Conservation (phyloP, 2,888 invertebrate genomes). For the Graphium colonna region DNA sequence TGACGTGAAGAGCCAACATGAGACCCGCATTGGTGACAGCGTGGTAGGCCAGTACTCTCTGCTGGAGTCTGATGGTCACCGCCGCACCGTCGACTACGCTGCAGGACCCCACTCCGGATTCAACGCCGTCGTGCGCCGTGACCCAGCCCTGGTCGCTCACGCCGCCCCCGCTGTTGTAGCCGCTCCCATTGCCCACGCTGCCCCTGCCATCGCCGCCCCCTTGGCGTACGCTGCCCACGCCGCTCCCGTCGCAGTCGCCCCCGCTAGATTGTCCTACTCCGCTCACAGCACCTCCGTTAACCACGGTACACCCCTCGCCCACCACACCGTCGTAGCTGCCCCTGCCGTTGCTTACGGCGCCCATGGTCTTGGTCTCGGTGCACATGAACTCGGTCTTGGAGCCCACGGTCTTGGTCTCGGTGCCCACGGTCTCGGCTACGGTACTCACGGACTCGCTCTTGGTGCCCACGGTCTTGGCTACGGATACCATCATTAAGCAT, state of each 20-base stretch:
- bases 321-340: constrained; percentile 35
- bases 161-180: constrained; percentile 36
- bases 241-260: constrained; percentile 34
- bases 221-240: constrained; percentile 32
- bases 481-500: constrained; percentile 21
- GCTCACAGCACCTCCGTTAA: constrained; percentile 39
- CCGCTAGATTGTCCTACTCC: constrained; percentile 31
- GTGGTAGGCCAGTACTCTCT: constrained; percentile 75
- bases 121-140: constrained; percentile 78
- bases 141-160: constrained; percentile 52
- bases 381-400: no score
- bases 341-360: constrained; percentile 36
- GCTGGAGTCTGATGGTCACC: no score
- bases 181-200: constrained; percentile 36
- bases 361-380: no score
- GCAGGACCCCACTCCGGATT: no score
- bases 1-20: no score
- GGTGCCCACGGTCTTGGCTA: no score
- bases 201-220: constrained; percentile 32
- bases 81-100: constrained; percentile 82
- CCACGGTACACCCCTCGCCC: constrained; percentile 36
- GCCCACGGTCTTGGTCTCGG: no score
- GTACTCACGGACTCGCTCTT: constrained; percentile 27
- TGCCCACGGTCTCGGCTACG: no score
- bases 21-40: no score